Conservation (phyloP, 2,113 vertebrate species). For the Eulemur rufifrons region DNA sequence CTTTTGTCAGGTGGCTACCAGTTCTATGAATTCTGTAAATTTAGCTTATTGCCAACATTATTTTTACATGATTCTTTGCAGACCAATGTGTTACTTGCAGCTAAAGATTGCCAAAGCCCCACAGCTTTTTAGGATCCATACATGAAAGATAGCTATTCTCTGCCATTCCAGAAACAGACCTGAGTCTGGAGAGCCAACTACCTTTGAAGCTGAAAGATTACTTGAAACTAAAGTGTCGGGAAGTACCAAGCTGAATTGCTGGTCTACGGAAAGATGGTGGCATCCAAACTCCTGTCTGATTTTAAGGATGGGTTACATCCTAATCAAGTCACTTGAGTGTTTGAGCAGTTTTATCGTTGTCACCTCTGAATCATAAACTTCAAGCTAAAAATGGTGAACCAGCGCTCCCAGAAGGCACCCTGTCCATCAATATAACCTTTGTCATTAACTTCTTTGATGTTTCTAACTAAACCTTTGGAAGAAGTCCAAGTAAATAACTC, state of each 20-base stretch:
- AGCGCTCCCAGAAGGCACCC: neutral
- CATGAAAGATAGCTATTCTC: neutral
- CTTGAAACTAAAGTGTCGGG: neutral
- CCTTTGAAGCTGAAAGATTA: neutral
- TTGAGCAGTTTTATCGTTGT: neutral
- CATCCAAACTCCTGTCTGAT: neutral
- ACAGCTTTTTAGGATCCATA: neutral
- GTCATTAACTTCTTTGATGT: neutral
- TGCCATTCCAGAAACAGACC: neutral
- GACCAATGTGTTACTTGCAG: neutral
- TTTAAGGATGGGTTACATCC: neutral
- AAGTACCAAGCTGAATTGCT: neutral
- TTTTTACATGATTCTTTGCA: neutral
- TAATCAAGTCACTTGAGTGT: neutral
- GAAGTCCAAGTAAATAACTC: neutral
- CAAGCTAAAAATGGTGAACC: neutral
- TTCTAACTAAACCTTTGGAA: neutral
- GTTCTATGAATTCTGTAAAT: neutral
- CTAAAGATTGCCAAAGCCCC: neutral
- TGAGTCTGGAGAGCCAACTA: neutral
- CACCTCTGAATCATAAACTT: neutral
- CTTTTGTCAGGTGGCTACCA: neutral
- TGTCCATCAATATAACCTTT: neutral
- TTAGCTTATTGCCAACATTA: neutral
- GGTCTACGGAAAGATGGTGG: neutral